Percentiles rank a stretch among this genome's conserved stretches.
Conservation (phyloP, 2,888 invertebrate species). For the Frankliniella fusca region DNA sequence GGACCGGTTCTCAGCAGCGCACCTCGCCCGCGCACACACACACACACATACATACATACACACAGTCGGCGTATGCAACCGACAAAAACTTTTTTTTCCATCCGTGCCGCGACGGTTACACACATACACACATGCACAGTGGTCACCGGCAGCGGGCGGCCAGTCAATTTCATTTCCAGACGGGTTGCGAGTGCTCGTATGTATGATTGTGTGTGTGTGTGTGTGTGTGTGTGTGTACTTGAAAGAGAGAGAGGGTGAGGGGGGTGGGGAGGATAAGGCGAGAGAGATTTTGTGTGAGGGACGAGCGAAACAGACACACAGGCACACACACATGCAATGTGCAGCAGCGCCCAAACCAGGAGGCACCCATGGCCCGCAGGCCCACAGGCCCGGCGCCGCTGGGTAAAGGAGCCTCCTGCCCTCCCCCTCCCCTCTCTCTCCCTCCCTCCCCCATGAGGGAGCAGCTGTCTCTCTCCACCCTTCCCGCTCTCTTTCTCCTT, state of each 20-base stretch:
- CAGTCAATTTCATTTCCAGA: background rate
- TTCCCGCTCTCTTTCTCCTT: background rate
- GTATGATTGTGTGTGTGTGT: no score
- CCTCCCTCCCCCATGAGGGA: background rate
- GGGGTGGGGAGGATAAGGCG: no score
- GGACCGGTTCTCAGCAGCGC: conserved; percentile 35
- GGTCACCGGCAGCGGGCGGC: background rate
- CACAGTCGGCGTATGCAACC: background rate
- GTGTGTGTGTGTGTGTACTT: no score
- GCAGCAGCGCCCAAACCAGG: background rate
- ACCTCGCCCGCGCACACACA: conserved; percentile 32
- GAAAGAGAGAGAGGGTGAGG: no score
- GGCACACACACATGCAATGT: background rate
- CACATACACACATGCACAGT: background rate
- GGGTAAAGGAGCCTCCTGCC: background rate
- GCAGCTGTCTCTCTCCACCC: background rate
- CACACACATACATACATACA: background rate
- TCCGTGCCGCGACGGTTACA: background rate
- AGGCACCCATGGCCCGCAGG: background rate
- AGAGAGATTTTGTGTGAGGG: no score
- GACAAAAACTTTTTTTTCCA: conserved; percentile 29
- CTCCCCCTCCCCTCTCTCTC: background rate
- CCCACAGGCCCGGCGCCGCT: background rate
- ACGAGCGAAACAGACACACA: background rate
- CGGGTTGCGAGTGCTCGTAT: background rate